Conservation (phyloP, 2,797 vertebrate species). For the Diplodus puntazzo region DNA sequence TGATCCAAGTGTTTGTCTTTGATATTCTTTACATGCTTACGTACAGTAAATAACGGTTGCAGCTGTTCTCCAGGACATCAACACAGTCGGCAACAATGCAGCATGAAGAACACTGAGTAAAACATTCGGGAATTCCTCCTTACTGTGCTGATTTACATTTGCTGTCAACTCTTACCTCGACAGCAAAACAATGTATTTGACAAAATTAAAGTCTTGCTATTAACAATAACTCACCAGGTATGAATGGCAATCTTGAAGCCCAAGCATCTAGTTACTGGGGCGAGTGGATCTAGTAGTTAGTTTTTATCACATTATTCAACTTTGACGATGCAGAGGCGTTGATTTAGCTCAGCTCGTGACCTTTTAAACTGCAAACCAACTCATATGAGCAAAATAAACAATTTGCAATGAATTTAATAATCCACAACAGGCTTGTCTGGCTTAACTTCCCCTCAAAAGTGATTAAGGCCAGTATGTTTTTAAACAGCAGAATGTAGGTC, state of each 20-base stretch:
- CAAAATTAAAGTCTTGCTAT: neutral
- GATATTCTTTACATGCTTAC: neutral
- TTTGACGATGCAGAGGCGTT: neutral
- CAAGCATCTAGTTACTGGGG: neutral
- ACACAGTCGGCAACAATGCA: too few relatives aligned
- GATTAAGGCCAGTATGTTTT: neutral
- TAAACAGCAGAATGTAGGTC: slow-evolving; percentile 42
- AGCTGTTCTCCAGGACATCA: too few relatives aligned
- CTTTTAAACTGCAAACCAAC: neutral
- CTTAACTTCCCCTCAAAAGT: neutral
- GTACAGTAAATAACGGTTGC: too few relatives aligned
- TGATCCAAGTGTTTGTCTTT: neutral
- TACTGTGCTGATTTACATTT: neutral
- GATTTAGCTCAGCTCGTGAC: neutral
- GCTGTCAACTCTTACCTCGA: neutral
- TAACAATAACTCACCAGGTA: neutral
- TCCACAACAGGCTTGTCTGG: neutral
- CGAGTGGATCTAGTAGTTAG: neutral
- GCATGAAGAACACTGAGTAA: too few relatives aligned
- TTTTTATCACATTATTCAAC: neutral
- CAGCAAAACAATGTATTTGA: neutral
- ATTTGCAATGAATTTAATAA: neutral
- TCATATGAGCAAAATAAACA: neutral
- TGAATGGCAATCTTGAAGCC: neutral
- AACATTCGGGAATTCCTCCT: neutral